Percentiles rank a stretch among this genome's conserved stretches.
Conservation (phyloP, 2,797 vertebrate species). For the Mycteria americana region DNA sequence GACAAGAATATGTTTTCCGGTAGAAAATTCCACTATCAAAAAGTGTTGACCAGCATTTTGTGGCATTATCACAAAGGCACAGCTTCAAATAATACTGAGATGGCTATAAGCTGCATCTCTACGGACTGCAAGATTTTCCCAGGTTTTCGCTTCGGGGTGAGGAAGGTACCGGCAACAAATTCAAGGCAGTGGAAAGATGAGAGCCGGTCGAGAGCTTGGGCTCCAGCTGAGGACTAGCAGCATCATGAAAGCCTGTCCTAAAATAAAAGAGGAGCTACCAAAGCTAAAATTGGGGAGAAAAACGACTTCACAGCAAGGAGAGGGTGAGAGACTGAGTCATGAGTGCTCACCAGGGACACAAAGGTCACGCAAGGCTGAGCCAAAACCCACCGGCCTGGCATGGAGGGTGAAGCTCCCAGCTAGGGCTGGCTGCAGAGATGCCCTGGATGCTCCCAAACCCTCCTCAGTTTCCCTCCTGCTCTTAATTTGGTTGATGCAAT, state of each 20-base stretch:
- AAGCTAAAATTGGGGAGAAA: background rate
- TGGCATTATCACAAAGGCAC: background rate
- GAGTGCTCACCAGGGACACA: background rate
- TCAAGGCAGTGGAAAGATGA: background rate
- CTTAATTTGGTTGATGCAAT: background rate
- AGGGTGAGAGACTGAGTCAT: background rate
- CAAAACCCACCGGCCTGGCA: fast-evolving
- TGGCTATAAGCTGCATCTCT: background rate
- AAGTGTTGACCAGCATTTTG: background rate
- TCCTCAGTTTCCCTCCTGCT: background rate
- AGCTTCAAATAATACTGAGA: background rate
- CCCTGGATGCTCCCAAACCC: background rate
- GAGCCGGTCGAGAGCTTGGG: background rate
- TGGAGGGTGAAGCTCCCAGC: fast-evolving
- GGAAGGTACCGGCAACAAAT: background rate
- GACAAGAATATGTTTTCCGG: background rate
- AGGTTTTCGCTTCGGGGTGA: background rate
- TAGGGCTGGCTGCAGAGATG: background rate
- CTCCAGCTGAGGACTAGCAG: background rate
- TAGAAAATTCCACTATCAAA: background rate
- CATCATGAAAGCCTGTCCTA: background rate
- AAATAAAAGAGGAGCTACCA: background rate
- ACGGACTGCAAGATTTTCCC: background rate
- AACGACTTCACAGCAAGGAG: background rate
- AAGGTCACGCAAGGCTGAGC: fast-evolving